These are phyloP conservation scores for Spisula subtruncata DNA, from an alignment of 2,888 invertebrate species.

Conservation along the genomic window DNA sequence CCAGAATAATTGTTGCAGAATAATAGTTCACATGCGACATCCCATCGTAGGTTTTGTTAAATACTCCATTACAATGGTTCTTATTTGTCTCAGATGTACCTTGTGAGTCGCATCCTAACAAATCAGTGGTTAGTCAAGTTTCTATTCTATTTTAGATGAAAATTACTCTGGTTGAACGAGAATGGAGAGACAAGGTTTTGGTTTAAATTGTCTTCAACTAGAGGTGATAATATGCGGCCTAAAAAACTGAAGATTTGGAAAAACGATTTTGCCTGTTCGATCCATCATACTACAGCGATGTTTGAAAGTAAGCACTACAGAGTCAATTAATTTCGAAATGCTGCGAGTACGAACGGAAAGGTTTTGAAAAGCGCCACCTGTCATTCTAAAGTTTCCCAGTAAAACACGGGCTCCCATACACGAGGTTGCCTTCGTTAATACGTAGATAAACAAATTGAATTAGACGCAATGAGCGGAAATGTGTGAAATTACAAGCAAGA, in stretches of 20 bases:
- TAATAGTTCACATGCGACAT: no score
- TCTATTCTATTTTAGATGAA: no score
- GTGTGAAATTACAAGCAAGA: constrained; percentile 58
- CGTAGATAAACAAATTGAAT: constrained; percentile 60
- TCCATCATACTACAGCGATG: constrained; percentile 42
- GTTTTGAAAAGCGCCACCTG: constrained; percentile 56
- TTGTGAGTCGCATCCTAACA: no score
- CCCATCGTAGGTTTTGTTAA: no score
- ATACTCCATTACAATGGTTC: no score
- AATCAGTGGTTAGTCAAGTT: no score
- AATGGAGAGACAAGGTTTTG: not conserved
- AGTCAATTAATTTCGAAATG: constrained; percentile 53
- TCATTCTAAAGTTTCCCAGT: constrained; percentile 53
- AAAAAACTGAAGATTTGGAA: not conserved
- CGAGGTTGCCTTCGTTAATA: constrained; percentile 51
- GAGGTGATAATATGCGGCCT: not conserved
- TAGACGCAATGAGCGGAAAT: constrained; percentile 59
- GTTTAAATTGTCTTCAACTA: not conserved
- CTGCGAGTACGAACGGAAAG: constrained; percentile 32
- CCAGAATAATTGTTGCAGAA: no score
- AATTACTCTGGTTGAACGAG: no score
- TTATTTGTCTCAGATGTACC: no score
- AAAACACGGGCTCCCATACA: constrained; percentile 58
- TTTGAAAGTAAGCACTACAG: constrained; percentile 46
- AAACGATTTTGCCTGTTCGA: constrained; percentile 45